Base-by-base conservation (phyloP, 2,888 invertebrate genomes). In the Thereva nobilitata region DNA sequence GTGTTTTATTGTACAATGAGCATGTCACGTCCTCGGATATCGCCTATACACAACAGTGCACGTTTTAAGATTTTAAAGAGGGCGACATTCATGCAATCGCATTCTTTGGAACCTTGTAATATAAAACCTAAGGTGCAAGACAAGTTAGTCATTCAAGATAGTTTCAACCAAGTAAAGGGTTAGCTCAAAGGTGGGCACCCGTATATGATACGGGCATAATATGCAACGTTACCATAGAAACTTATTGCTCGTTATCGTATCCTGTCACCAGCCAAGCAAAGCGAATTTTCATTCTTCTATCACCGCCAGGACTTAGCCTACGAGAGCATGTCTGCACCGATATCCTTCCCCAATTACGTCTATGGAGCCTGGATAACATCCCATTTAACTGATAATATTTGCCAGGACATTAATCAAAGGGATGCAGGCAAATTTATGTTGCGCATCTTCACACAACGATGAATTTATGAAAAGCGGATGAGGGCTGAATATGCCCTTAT, bases 401-500 rank as follows among this genome's bases (percentile, higher is more conserved):
- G 73, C 73, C 73, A 72, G 72, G 70, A 73, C 73, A 73, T 73
- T 72, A 73, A 72, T 73, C 73, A 73, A 72, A 73, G 72, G 69
- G 72, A 72, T 73, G 72, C 73, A 72, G 73, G 71, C 71, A 73
- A 73, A 72, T 73, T 72, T 71, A 71, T 71, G 71, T 71, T 71
- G 71, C 71, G 71, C 72, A 72, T 72, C 71, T 73, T 73, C 71
- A 73, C 73, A 73, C 73, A 72, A 72, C 66, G 69, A 53, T 71
- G 70, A 67, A 67, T 72, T 71, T 72, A 69, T 70, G 68, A 70
- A 70, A 65, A 66, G 56, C 47, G 49, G 59, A 47, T 47, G 59
- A 47, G 37, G 59, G 64, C 45, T 59, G 47, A 59, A 59, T 59
- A 47, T 47, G 47, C 59, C 59, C 59, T 47, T 38, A 55, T 55